Evolutionary conservation across 2,888 invertebrate species (phyloP).

Genomic region (Drosophila nr. medialis): DNA sequence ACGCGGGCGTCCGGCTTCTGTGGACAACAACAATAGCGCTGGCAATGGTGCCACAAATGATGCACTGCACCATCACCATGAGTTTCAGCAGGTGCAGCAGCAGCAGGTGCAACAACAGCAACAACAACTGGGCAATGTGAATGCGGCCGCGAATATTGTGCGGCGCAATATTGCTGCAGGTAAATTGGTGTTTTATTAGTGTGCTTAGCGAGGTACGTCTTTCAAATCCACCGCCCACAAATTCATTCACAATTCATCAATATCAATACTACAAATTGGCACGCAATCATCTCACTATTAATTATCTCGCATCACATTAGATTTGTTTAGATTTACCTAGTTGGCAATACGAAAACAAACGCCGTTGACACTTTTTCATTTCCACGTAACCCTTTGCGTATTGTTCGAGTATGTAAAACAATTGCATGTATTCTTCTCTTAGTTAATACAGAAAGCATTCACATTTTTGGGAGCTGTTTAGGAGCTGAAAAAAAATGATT

Average conservation of each 20-base stretch:
- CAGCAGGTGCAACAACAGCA: constrained; percentile 82
- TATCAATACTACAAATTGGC: constrained; percentile 61
- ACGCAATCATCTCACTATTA: constrained; percentile 55
- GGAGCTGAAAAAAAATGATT: background rate
- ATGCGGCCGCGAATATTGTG: constrained; percentile 81
- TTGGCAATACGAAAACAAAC: constrained; percentile 19
- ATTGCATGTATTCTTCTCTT: constrained; percentile 34
- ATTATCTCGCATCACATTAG: constrained; percentile 49
- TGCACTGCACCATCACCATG: constrained; percentile 66
- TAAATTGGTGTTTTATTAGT: constrained; percentile 81
- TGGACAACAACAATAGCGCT: constrained; percentile 84
- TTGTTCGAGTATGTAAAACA: constrained; percentile 52
- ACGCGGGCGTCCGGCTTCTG: constrained; percentile 89
- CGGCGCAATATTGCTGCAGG: constrained; percentile 85
- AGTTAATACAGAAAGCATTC: constrained; percentile 12
- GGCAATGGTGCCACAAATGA: constrained; percentile 54
- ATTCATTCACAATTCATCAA: constrained; percentile 29
- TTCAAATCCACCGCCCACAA: constrained; percentile 69
- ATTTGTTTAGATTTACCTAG: constrained; percentile 55
- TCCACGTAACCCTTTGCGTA: constrained; percentile 43
- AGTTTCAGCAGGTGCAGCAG: constrained; percentile 48
- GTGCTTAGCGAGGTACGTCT: constrained; percentile 80
- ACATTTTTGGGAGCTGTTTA: constrained; percentile 8
- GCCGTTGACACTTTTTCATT: constrained; percentile 36
- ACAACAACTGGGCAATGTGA: constrained; percentile 78